phyloP scores from a whole-genome alignment of 2,797 vertebrate species.

The Jordanella pulchra region DNA sequence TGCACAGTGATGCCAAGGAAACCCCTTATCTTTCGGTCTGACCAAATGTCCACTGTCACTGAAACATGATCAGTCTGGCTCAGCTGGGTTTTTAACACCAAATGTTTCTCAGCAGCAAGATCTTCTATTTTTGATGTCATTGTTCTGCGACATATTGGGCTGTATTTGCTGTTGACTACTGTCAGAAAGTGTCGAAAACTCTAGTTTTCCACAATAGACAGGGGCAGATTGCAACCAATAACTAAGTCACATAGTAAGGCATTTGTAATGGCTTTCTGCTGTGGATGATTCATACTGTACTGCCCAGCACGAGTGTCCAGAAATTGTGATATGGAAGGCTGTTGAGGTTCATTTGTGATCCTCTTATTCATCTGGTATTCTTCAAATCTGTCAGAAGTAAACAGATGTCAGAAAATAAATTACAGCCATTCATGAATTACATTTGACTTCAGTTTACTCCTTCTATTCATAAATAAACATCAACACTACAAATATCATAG shows the following conservation, averaged over 20 bases:
- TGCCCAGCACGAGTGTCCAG: neutral
- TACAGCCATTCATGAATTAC: slow-evolving; percentile 10
- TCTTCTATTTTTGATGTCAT: neutral
- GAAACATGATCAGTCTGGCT: neutral
- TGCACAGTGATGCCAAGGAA: neutral
- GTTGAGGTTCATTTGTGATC: slow-evolving; percentile 3
- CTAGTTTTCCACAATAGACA: slow-evolving; percentile 2
- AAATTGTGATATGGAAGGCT: neutral
- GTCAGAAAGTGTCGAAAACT: neutral
- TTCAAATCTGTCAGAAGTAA: slow-evolving; percentile 7
- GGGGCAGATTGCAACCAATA: slow-evolving; percentile 22
- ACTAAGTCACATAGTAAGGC: slow-evolving; percentile 16
- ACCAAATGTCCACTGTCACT: slow-evolving; percentile 4
- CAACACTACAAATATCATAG: too few relatives aligned
- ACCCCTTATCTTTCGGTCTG: neutral
- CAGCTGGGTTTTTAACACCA: neutral
- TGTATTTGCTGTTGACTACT: slow-evolving; percentile 12
- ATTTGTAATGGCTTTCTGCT: slow-evolving; percentile 22
- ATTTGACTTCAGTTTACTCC: neutral
- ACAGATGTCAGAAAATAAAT: slow-evolving; percentile 5
- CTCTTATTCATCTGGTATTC: slow-evolving; percentile 5
- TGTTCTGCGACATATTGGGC: slow-evolving; percentile 4
- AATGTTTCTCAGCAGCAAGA: neutral
- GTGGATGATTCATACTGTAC: slow-evolving; percentile 7
- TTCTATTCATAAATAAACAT: neutral